Base-by-base conservation (phyloP, 1,140 invertebrate species). In the Pogonus chalceus region DNA sequence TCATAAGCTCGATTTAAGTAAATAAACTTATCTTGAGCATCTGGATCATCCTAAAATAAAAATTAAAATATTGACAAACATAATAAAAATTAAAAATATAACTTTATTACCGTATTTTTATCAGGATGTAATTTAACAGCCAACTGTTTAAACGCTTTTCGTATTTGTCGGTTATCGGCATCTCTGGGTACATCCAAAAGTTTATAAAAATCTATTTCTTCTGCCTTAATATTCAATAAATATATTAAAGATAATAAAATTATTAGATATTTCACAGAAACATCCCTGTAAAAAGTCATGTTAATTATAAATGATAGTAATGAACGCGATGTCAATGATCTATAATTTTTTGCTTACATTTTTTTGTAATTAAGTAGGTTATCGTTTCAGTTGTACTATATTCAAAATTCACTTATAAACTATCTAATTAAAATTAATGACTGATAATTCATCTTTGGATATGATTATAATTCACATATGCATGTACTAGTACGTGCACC, bases 1-100 rank as follows among this genome's bases (percentile, higher is more conserved):
- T 92, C 89, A 76, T 92, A 92, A 0, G 88, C 89, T 58, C 81
- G 78, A 48, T 84, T 89, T 14, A 91, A 77, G 70, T 80, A 79
- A 18, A 91, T 64, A 72, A 92, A 92, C 57, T 79, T 84, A 20
- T 82, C 77, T 66, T 91, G 85, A 26, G 87, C 84, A 53, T 79
- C 70, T 60, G 76, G 75, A 72, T 88, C 79, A 65, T 85, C 79
- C 83, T 86, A 63, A 61, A 70, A 63, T 52, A 54, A 52, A 43
- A 49, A 59, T 58, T 53, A 51, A 58, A 49, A 35, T 46, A n/a
- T 7, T 31, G 26, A 43, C 18, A 9, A 43, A 43, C 37, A 43
- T 12, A 48, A 57, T 37, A 43, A 21, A 43, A 18, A 31, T 35
- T 46, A 16, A 16, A 10, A 50, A 48, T 35, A 37, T 51, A 1